Evolutionary conservation across 2,888 invertebrate genomes (phyloP), one percentile per base, ranked within the genome.

Genomic region (Ophion ellenae): DNA sequence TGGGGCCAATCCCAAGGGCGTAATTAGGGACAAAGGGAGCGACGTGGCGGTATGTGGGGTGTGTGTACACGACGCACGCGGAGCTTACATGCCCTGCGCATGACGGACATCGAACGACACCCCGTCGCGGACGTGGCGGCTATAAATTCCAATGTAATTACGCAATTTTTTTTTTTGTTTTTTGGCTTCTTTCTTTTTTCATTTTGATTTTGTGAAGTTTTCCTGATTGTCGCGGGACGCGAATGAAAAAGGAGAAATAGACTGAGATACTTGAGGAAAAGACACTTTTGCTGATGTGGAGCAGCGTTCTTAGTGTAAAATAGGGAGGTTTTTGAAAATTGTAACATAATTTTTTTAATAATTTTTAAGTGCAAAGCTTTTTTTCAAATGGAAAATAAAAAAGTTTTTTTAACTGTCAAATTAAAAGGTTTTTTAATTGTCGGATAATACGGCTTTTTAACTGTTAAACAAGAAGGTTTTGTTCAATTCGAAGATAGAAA

Each of bases 11-110:
- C 87, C 87, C 86, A 87, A 86, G 87, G 88, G 80, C 89, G 86
- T 90, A 90, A 90, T 90, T 90, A 90, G 88, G 88, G 88, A 89
- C 89, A 90, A 90, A 90, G 88, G 84, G 83, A 87, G 87, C 86
- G 88, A 87, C 86, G 64, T 63, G 59, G 81, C 74, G 61, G 81
- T 78, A 61, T 70, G 70, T 71, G n/a, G 53, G n/a, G 28, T 20
- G 75, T 53, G 64, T 24, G 45, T 32, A 53, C 20, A 53, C 32
- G 28, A 71, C 57, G 28, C 71, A 36, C 36, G 69, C n/a, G 47
- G 64, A 45, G 17, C 28, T 73, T 20, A 63, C 24, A 11, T 40
- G 40, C 40, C 40, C 71, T 61, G 61, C 59, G 59, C 11, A 32
- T 20, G 20, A 40, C 57, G 11, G 40, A 59, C 67, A 77, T 57